These are phyloP conservation scores for Aegithalos caudatus DNA, from an alignment of 2,113 vertebrate genomes.

Conservation along the genomic window DNA sequence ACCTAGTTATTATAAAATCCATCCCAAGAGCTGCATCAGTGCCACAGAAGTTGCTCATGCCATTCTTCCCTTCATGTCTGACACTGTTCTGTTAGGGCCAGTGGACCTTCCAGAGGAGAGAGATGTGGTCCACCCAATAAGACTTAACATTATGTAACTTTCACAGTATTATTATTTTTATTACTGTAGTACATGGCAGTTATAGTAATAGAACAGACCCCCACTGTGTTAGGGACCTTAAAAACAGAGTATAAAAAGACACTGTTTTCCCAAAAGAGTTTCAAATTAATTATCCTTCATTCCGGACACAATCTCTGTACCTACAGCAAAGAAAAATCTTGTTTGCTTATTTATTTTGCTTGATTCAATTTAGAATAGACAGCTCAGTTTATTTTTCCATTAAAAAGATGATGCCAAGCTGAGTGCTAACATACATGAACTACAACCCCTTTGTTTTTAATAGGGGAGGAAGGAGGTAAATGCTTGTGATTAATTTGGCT, in stretches of 20 bases:
- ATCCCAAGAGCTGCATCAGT: neutral
- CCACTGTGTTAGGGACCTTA: neutral
- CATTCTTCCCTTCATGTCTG: neutral
- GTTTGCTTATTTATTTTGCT: conserved; percentile 58
- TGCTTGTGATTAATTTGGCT: conserved; percentile 34
- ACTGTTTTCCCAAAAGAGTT: neutral
- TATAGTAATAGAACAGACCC: neutral
- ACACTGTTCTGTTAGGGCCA: neutral
- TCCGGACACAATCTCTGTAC: neutral
- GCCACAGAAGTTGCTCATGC: neutral
- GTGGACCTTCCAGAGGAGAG: rapidly evolving
- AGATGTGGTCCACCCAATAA: neutral
- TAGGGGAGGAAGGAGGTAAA: neutral
- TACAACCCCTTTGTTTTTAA: conserved; percentile 15
- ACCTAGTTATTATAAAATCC: neutral
- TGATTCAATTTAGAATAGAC: conserved; percentile 33
- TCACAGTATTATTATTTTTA: neutral
- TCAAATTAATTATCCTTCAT: conserved; percentile 28
- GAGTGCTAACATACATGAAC: conserved; percentile 25
- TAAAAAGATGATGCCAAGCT: conserved; percentile 42
- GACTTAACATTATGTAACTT: neutral
- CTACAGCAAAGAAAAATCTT: conserved; percentile 59
- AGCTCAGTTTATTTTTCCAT: conserved; percentile 51
- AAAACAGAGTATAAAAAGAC: conserved; percentile 8
- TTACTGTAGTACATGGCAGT: neutral